phyloP scores from a whole-genome alignment of 1,140 invertebrate species.

The Conus betulinus region DNA sequence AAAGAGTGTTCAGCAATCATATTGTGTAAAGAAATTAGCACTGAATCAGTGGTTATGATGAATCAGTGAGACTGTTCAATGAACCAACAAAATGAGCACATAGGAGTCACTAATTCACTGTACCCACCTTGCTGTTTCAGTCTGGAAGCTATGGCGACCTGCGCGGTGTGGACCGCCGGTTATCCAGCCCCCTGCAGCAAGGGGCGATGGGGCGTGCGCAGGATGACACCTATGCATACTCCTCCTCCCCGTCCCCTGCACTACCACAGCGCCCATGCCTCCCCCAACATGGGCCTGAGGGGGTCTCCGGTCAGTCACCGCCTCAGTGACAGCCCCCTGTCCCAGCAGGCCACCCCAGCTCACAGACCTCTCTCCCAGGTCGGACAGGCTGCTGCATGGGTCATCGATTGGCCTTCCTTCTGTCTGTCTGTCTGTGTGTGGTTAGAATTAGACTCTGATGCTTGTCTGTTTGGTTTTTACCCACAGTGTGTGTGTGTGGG shows the following conservation, averaged over 20 bases:
- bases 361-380: conserved; percentile 34
- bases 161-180: conserved; percentile 54
- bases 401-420: too few relatives aligned
- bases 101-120: too few relatives aligned
- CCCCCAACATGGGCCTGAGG: conserved; percentile 42
- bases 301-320: neutral
- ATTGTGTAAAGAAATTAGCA: too few relatives aligned
- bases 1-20: too few relatives aligned
- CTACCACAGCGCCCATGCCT: conserved; percentile 40
- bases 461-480: too few relatives aligned
- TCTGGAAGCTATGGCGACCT: conserved; percentile 60
- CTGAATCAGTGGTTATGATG: too few relatives aligned
- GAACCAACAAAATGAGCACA: too few relatives aligned
- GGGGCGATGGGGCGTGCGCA: conserved; percentile 34
- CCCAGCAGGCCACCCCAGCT: neutral
- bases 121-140: conserved; percentile 34
- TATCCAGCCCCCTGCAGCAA: conserved; percentile 55
- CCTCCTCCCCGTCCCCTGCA: conserved; percentile 24
- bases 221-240: conserved; percentile 51
- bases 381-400: neutral
- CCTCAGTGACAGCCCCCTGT: conserved; percentile 18
- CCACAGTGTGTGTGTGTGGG: too few relatives aligned
- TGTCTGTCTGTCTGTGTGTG: too few relatives aligned
- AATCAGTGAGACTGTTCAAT: too few relatives aligned
- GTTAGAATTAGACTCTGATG: too few relatives aligned